A percentile compares a stretch with the other conserved stretches of the same genome.
Evolutionary conservation across 2,797 vertebrate genomes (phyloP).

Genomic region (Sorex maritimensis): DNA sequence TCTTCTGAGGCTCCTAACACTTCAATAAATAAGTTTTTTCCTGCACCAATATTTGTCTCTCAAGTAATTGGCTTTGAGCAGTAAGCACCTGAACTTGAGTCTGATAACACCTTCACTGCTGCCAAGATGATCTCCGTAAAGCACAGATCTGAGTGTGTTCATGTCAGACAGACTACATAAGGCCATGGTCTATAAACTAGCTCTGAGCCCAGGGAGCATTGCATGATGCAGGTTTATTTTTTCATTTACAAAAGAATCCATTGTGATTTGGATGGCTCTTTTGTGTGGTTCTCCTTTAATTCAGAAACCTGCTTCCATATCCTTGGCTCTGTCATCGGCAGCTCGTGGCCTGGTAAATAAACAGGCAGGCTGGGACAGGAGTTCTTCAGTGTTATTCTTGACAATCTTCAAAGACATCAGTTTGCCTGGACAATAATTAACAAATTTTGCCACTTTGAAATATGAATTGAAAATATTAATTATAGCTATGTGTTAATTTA

Average conservation of each 20-base stretch:
- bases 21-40: too few species aligned
- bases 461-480: neutral
- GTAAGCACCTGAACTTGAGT: too few species aligned
- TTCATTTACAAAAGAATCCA: neutral
- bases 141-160: neutral
- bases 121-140: neutral
- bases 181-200: neutral
- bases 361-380: neutral
- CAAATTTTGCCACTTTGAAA: slow-evolving; percentile 23
- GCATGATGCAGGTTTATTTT: neutral
- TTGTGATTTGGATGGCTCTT: neutral
- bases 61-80: too few species aligned
- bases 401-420: neutral
- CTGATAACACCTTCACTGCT: too few species aligned
- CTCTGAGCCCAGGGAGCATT: neutral
- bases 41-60: too few species aligned
- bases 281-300: neutral
- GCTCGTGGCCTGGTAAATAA: neutral
- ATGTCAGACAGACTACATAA: neutral
- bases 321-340: neutral
- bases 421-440: neutral
- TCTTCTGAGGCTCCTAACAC: too few species aligned
- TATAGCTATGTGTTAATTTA: slow-evolving; percentile 25
- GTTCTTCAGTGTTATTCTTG: slow-evolving; percentile 1
- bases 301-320: neutral